Conservation (phyloP, 2,113 vertebrate species). For the Ammodytes marinus region DNA sequence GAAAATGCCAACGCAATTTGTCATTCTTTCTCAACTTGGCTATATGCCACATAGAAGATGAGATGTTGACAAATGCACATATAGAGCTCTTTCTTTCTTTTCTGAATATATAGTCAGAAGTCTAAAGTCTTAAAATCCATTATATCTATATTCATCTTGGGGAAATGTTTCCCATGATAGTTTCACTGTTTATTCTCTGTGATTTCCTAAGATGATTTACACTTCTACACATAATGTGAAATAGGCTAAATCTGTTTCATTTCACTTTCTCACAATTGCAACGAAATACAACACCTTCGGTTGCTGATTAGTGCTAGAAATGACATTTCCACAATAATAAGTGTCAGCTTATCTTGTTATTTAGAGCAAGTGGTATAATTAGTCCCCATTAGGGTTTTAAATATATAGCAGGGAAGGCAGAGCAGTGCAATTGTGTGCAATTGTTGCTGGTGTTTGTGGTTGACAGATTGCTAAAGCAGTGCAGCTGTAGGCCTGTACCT, state of each 20-base stretch:
- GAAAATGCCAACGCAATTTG: neutral
- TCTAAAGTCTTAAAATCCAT: no score
- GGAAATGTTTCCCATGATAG: neutral
- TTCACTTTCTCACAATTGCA: neutral
- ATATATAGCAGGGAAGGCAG: conserved; percentile 11
- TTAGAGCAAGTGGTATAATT: conserved; percentile 40
- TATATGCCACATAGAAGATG: neutral
- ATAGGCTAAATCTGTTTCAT: neutral
- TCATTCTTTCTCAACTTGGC: neutral
- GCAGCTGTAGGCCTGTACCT: conserved; percentile 22
- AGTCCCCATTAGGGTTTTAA: conserved; percentile 34
- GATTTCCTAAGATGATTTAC: neutral
- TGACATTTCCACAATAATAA: neutral
- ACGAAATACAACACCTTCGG: neutral
- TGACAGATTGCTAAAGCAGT: conserved; percentile 27
- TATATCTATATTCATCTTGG: neutral
- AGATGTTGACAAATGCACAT: neutral
- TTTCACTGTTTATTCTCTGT: no score
- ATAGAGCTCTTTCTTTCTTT: no score
- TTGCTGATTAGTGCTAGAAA: neutral
- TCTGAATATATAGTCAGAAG: no score
- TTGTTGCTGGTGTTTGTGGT: neutral
- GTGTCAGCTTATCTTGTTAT: conserved; percentile 9
- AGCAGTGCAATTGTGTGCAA: conserved; percentile 18
- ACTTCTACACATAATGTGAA: neutral